These are phyloP conservation scores for Drosophila incognita DNA, from an alignment of 2,888 invertebrate species.

Conservation along the genomic window DNA sequence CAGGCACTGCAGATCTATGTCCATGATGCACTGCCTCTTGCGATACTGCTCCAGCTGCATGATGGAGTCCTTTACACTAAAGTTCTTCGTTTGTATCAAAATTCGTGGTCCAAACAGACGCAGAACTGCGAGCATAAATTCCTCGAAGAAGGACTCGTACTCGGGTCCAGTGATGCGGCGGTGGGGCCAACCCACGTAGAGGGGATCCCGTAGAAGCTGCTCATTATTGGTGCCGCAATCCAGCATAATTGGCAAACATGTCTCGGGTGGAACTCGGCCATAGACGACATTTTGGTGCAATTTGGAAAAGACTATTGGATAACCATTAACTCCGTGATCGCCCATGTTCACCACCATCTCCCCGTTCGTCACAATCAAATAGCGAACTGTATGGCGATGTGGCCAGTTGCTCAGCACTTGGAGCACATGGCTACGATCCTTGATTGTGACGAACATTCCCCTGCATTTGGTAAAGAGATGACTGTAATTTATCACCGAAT, in stretches of 20 bases:
- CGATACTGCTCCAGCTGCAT: constrained; percentile 33
- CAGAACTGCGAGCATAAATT: constrained; percentile 51
- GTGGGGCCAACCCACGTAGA: constrained; percentile 48
- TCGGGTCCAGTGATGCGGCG: constrained; percentile 21
- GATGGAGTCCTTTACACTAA: constrained; percentile 10
- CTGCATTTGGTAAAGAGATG: neutral
- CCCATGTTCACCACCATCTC: constrained; percentile 40
- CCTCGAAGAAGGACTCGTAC: constrained; percentile 55
- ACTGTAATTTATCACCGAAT: constrained; percentile 18
- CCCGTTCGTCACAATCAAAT: constrained; percentile 53
- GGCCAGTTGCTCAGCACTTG: constrained; percentile 62
- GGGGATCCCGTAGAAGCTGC: neutral
- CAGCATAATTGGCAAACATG: constrained; percentile 50
- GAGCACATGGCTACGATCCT: constrained; percentile 58
- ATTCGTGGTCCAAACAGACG: constrained; percentile 49
- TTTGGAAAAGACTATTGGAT: constrained; percentile 19
- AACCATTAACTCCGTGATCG: constrained; percentile 43
- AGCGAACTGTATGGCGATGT: constrained; percentile 16
- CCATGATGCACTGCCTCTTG: constrained; percentile 49
- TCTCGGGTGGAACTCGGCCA: constrained; percentile 55
- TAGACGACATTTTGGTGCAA: constrained; percentile 40
- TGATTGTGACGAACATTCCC: constrained; percentile 49
- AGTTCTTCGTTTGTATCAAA: constrained; percentile 46
- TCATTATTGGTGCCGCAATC: constrained; percentile 67
- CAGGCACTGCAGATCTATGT: constrained; percentile 44